Conservation (phyloP, 1,140 invertebrate species). For the Acromyrmex charruanus region DNA sequence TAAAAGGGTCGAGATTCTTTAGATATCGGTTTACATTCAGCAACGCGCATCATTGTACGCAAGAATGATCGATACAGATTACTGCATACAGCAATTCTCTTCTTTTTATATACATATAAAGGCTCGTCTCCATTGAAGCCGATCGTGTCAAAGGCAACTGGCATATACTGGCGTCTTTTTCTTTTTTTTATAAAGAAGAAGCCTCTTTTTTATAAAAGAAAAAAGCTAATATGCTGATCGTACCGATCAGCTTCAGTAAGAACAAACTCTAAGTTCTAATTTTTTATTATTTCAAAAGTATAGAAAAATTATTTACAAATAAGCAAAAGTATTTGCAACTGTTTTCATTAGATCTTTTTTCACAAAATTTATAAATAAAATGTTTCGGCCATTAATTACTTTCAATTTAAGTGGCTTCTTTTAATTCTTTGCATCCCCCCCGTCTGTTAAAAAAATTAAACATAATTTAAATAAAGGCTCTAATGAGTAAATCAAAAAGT, state of each 20-base stretch:
- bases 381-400: not conserved
- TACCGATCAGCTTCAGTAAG: no score
- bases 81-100: not conserved
- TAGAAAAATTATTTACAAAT: not conserved
- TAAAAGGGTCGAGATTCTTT: constrained; percentile 33
- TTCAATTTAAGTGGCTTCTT: not conserved
- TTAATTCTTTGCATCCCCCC: not conserved
- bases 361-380: not conserved
- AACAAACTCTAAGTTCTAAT: not conserved
- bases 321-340: not conserved
- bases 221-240: no score
- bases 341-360: not conserved
- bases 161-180: no score
- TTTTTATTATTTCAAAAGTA: constrained; percentile 5
- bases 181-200: no score
- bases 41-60: constrained; percentile 2
- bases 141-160: no score
- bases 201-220: no score
- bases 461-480: no score
- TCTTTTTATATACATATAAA: not conserved
- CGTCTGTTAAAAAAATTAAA: not conserved
- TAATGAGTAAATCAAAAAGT: no score
- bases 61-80: constrained; percentile 42
- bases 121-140: no score
- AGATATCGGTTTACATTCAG: constrained; percentile 24